Evolutionary conservation across 2,113 vertebrate genomes (phyloP).

Genomic region (Monopterus albus): DNA sequence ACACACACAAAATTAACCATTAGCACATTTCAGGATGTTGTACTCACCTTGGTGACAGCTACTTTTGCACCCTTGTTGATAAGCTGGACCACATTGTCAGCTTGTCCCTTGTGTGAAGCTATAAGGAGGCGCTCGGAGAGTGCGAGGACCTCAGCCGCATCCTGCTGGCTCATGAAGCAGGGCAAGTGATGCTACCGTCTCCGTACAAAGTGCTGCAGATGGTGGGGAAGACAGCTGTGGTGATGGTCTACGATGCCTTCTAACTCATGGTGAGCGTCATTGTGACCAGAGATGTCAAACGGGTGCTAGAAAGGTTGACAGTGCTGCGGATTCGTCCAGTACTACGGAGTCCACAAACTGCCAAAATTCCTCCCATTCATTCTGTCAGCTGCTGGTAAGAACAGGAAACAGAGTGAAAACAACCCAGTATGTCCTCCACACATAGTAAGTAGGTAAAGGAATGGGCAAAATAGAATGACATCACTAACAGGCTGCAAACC

Average conservation of each 20-base stretch:
- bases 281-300: conserved; percentile 25
- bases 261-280: conserved; percentile 61
- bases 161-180: conserved; percentile 99
- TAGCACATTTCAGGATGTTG: background rate
- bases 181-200: conserved; percentile 73
- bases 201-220: conserved; percentile 55
- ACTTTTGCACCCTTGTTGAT: conserved; percentile 99
- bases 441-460: conserved; percentile 45
- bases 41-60: conserved; percentile 96
- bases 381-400: conserved; percentile 76
- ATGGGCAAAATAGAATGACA: conserved; percentile 15
- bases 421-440: background rate
- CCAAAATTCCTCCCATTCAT: conserved; percentile 78
- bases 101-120: conserved; percentile 97
- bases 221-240: conserved; percentile 13
- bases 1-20: background rate
- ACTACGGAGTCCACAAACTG: conserved; percentile 22
- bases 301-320: conserved; percentile 4
- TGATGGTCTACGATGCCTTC: background rate
- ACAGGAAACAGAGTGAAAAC: conserved; percentile 72
- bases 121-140: conserved; percentile 98
- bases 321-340: conserved; percentile 2
- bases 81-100: conserved; percentile 98
- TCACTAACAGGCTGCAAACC: conserved; percentile 9
- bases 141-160: conserved; percentile 89